phyloP scores from a whole-genome alignment of 2,797 vertebrate species.

The Ibycter americanus region DNA sequence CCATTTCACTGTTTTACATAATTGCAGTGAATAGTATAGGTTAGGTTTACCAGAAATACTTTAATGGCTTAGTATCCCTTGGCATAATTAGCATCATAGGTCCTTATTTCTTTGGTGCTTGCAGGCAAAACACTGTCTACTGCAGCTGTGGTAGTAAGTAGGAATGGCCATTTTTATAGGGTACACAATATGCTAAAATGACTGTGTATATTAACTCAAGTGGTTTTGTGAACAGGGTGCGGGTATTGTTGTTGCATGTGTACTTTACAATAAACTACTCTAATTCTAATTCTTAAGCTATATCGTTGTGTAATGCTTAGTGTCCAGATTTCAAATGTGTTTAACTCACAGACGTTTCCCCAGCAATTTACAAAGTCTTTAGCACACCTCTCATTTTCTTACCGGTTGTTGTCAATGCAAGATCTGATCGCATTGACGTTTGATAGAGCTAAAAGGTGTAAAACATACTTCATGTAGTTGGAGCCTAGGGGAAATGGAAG shows the following conservation, averaged over 20 bases:
- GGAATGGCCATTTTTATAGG: not conserved
- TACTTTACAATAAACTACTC: not conserved
- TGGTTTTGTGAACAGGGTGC: not conserved
- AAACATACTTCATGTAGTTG: not conserved
- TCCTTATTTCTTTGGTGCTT: constrained; percentile 1
- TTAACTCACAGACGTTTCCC: not conserved
- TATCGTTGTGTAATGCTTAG: not conserved
- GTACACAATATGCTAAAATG: not conserved
- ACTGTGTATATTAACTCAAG: not conserved
- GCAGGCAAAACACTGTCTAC: not conserved
- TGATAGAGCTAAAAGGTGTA: not conserved
- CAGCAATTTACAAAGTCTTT: not conserved
- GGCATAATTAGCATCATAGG: constrained; percentile 3
- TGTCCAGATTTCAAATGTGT: not conserved
- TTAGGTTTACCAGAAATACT: constrained; percentile 18
- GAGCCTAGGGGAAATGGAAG: not conserved
- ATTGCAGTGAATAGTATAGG: constrained; percentile 44
- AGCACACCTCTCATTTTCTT: not conserved
- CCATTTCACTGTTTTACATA: constrained; percentile 62
- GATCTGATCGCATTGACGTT: not conserved
- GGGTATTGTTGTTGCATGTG: not conserved
- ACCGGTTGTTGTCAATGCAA: not conserved
- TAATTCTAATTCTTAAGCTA: not conserved
- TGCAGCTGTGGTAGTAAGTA: not conserved
- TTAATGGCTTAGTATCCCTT: constrained; percentile 3